phyloP scores from a whole-genome alignment of 2,113 vertebrate genomes.

The Tragelaphus imberbis region DNA sequence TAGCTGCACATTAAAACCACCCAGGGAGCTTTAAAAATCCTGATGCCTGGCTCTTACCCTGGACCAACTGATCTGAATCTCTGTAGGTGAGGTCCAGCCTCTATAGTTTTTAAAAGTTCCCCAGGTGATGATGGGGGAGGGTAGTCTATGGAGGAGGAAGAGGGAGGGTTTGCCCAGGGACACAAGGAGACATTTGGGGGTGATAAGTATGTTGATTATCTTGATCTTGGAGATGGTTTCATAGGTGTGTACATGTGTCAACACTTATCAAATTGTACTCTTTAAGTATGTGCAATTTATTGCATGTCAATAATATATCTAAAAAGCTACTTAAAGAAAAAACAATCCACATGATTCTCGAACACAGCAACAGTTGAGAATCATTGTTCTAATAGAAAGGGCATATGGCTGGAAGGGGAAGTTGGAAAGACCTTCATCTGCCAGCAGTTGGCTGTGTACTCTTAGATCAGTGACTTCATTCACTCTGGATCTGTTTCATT shows the following conservation, averaged over 20 bases:
- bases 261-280: background rate
- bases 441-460: background rate
- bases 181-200: background rate
- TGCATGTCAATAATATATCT: background rate
- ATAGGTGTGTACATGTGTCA: background rate
- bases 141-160: background rate
- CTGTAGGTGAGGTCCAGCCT: background rate
- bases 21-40: background rate
- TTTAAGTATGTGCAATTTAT: background rate
- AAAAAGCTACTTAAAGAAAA: background rate
- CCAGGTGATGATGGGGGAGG: background rate
- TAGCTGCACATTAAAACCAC: background rate
- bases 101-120: background rate
- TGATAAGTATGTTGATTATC: background rate
- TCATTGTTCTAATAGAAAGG: background rate
- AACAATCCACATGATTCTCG: background rate
- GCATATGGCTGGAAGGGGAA: background rate
- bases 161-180: background rate
- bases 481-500: slow-evolving; percentile 3
- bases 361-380: background rate
- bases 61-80: background rate
- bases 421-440: background rate
- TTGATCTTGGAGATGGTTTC: background rate
- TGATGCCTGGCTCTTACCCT: background rate
- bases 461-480: background rate